A percentile compares a stretch with the other conserved stretches of the same genome.
These are phyloP conservation scores for Aspidiotus destructor DNA, from an alignment of 2,888 invertebrate genomes.

Conservation along the genomic window DNA sequence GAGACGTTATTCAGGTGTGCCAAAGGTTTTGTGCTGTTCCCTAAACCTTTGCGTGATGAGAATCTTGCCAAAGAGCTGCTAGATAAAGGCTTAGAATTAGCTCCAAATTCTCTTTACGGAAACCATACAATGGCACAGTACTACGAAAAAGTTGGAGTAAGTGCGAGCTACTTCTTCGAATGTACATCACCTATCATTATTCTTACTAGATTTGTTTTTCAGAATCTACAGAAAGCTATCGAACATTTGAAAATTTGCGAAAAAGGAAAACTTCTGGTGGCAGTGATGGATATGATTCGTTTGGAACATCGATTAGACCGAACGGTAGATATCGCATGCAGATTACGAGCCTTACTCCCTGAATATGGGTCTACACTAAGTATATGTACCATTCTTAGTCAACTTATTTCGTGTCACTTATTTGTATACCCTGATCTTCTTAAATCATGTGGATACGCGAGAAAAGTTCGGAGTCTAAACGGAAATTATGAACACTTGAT, in stretches of 20 bases:
- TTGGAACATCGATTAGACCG: background rate
- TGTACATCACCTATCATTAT: too few species aligned
- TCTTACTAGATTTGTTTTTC: too few species aligned
- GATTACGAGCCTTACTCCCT: background rate
- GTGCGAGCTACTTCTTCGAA: too few species aligned
- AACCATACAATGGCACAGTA: conserved; percentile 16
- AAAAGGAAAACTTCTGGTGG: background rate
- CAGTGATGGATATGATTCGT: conserved; percentile 9
- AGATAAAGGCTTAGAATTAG: background rate
- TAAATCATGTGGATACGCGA: background rate
- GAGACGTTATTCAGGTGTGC: conserved; percentile 10
- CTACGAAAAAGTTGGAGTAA: conserved; percentile 13
- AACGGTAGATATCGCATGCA: background rate
- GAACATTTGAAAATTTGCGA: background rate
- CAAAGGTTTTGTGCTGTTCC: conserved; percentile 15
- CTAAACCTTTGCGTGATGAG: background rate
- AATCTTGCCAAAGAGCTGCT: conserved; percentile 8
- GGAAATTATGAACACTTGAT: conserved; percentile 9
- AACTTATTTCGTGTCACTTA: conserved; percentile 11
- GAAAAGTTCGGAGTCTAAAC: background rate
- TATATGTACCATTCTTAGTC: background rate
- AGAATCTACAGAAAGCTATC: conserved; percentile 6
- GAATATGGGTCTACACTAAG: background rate
- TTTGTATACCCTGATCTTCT: background rate
- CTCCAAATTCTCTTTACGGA: conserved; percentile 1